Base-by-base conservation (phyloP, 2,113 vertebrate genomes). In the Mobula hypostoma region DNA sequence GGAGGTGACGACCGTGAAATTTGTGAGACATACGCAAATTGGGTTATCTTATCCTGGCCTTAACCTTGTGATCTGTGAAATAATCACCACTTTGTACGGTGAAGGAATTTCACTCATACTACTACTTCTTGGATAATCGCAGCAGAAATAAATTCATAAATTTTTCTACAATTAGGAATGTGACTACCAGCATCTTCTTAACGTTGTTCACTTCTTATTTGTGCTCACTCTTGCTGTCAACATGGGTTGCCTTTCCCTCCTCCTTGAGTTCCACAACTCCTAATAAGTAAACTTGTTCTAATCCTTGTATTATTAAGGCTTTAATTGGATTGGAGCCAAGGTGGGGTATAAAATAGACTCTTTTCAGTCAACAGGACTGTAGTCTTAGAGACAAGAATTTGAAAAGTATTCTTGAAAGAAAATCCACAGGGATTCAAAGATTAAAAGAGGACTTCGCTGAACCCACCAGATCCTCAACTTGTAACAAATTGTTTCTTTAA, bases 221-320 rank as follows among this genome's bases (percentile, higher is more conserved):
- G 97, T 97, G 98, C 97, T 97, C 97, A 96, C 97, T 97, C 97
- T 97, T 96, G 97, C 97, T 96, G 96, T 97, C 96, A 95, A 96
- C 96, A 95, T 96, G 97, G 97, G 96, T 96, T 97, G 97, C 96
- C 96, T 96, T 96, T 97, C 77, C 77, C 32, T 11, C 77, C 77
- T 36, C 85, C 61, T 97, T 96, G 97, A 97, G 97, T 97, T 97
- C 95, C 96, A 96, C 97, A 97, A 98, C 97, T 97, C 95, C 97
- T 96, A 97, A 97, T 97, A 97, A 98, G 98, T 98, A 98, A 99
- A 99, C 98, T 98, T 98, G 98, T 97, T 97, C 97, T 99, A 99
- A 99, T 99, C 99, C 98, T 94, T 95, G 98, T 98, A 98, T 99
- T 99, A 98, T 99, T 96, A 97, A 96, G 96, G 96, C 97, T 97